Evolutionary conservation across 1,140 invertebrate genomes (phyloP).

Genomic region (Apis dorsata): DNA sequence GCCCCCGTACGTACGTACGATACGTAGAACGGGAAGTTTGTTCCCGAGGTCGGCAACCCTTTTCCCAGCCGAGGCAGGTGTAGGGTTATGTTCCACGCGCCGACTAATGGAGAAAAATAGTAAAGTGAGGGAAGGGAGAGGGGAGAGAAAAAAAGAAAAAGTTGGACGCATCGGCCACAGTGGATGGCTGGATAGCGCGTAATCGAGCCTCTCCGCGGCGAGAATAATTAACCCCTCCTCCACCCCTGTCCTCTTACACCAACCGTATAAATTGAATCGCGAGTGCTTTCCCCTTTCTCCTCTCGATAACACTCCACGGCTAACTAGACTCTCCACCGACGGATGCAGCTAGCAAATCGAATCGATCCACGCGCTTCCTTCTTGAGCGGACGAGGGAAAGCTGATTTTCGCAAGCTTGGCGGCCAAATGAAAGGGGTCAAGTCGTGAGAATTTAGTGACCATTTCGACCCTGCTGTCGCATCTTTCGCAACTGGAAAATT

Average conservation of each 20-base stretch:
- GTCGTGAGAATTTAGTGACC: too few species aligned
- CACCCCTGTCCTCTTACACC: slow-evolving; percentile 16
- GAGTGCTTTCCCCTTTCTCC: slow-evolving; percentile 23
- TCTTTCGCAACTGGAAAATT: slow-evolving; percentile 30
- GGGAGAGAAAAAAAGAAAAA: slow-evolving; percentile 15
- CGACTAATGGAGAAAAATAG: slow-evolving; percentile 62
- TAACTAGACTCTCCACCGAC: not conserved
- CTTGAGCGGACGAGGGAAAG: not conserved
- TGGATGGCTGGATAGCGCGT: slow-evolving; percentile 43
- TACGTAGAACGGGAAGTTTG: slow-evolving; percentile 49
- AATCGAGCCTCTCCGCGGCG: slow-evolving; percentile 58
- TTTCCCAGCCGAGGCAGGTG: slow-evolving; percentile 37
- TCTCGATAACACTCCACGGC: slow-evolving; percentile 31
- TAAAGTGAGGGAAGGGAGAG: not conserved
- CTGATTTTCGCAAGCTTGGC: too few species aligned
- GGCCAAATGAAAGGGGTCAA: too few species aligned
- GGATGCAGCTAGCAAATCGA: too few species aligned
- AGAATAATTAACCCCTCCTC: slow-evolving; percentile 63
- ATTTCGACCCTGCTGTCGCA: too few species aligned
- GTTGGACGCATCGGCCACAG: slow-evolving; percentile 46
- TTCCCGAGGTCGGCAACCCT: slow-evolving; percentile 61
- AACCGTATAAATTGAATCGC: slow-evolving; percentile 58
- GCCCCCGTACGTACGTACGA: not conserved
- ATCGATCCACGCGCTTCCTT: slow-evolving; percentile 38
- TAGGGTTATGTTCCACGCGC: slow-evolving; percentile 55